Percentiles rank a stretch among this genome's conserved stretches.
phyloP scores from a whole-genome alignment of 2,113 vertebrate genomes.

The Ochotona princeps region DNA sequence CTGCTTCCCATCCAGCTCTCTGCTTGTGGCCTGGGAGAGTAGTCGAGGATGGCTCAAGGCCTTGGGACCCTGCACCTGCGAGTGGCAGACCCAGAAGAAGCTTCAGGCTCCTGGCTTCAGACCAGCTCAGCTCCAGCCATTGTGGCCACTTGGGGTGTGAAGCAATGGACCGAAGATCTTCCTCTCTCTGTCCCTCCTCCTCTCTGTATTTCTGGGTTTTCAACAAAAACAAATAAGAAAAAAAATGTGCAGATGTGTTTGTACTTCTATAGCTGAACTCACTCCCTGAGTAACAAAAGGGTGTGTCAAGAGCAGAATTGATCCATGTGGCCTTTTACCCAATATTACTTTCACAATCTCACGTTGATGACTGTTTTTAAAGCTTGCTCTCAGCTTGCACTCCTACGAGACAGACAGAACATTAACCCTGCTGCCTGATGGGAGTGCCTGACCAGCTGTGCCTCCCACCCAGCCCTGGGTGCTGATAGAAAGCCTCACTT shows the following conservation, averaged over 20 bases:
- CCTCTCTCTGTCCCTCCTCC: too few species aligned
- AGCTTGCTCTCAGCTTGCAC: background rate
- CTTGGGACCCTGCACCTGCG: too few species aligned
- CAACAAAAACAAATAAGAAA: too few species aligned
- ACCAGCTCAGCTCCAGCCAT: too few species aligned
- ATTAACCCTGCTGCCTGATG: background rate
- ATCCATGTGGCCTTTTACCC: background rate
- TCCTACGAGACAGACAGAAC: background rate
- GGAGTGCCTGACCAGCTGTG: background rate
- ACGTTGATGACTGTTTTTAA: background rate
- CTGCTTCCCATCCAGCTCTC: too few species aligned
- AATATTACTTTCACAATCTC: background rate
- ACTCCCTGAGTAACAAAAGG: background rate
- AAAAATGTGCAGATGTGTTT: background rate
- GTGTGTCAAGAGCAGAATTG: accelerated
- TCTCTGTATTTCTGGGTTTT: too few species aligned
- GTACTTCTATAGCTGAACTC: background rate
- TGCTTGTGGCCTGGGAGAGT: too few species aligned
- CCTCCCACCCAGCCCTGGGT: background rate
- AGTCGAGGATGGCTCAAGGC: too few species aligned
- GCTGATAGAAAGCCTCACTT: background rate
- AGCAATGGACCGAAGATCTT: too few species aligned
- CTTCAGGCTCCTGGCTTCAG: too few species aligned
- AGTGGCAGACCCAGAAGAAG: too few species aligned
- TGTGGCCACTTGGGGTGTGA: too few species aligned